Percentiles rank a stretch among this genome's conserved stretches.
Conservation (phyloP, 2,113 vertebrate genomes). For the Chunga burmeisteri region DNA sequence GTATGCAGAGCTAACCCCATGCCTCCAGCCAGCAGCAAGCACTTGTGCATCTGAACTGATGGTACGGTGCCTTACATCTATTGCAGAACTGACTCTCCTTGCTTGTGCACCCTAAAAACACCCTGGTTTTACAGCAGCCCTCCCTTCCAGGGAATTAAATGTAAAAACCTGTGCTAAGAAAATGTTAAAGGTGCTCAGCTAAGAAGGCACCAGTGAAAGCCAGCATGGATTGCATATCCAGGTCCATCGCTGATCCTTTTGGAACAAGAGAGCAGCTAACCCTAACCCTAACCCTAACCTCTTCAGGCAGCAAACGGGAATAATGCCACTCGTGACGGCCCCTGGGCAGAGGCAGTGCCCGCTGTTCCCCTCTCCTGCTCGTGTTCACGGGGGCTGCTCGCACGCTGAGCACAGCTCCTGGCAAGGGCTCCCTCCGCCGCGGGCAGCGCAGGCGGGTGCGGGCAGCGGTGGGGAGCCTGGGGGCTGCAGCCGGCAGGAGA, state of each 20-base stretch:
- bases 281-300: too few species aligned
- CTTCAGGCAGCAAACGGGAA: background rate
- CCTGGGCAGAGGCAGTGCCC: background rate
- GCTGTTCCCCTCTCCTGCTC: background rate
- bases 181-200: background rate
- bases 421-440: background rate
- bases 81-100: background rate
- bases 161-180: background rate
- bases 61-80: too few species aligned
- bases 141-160: background rate
- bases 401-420: background rate
- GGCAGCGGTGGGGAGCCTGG: background rate
- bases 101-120: background rate
- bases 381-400: background rate
- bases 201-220: background rate
- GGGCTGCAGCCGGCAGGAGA: background rate
- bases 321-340: fast-evolving
- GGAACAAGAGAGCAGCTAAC: background rate
- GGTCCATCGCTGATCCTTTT: background rate
- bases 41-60: fast-evolving
- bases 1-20: fast-evolving
- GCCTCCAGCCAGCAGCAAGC: background rate
- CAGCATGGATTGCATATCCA: fast-evolving
- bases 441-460: background rate
- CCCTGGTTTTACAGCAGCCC: background rate